Evolutionary conservation across 2,888 invertebrate species (phyloP).

Genomic region (Drosophila glabriapex): DNA sequence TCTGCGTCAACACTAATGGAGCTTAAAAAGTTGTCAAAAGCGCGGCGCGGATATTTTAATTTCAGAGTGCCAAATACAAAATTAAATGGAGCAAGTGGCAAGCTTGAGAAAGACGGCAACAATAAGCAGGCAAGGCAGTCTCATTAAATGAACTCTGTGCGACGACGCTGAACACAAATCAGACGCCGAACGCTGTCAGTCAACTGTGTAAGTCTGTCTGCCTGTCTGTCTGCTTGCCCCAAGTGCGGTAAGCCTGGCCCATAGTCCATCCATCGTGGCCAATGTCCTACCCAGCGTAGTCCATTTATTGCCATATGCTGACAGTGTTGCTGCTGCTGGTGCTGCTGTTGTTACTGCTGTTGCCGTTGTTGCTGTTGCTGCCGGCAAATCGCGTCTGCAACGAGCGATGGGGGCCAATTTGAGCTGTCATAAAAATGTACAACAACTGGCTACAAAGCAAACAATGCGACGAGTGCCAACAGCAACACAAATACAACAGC

Average conservation of each 20-base stretch:
- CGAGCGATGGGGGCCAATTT: conserved; percentile 77
- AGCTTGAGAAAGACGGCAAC: not conserved
- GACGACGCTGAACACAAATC: conserved; percentile 59
- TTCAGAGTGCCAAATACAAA: conserved; percentile 74
- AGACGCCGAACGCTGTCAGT: conserved; percentile 70
- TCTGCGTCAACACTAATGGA: conserved; percentile 71
- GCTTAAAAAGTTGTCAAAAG: conserved; percentile 79
- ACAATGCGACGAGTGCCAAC: conserved; percentile 79
- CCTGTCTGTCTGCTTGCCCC: not conserved
- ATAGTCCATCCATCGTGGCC: conserved; percentile 17
- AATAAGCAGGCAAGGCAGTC: conserved; percentile 29
- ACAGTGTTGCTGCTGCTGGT: conserved; percentile 68
- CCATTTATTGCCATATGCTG: conserved; percentile 79
- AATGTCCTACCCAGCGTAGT: conserved; percentile 39
- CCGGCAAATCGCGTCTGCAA: conserved; percentile 55
- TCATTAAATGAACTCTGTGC: conserved; percentile 64
- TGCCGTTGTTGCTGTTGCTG: conserved; percentile 58
- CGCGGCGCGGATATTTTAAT: conserved; percentile 75
- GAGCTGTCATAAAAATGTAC: conserved; percentile 81
- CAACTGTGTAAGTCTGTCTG: conserved; percentile 25
- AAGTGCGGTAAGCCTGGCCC: conserved; percentile 6
- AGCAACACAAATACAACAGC: conserved; percentile 58
- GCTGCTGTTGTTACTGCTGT: conserved; percentile 55
- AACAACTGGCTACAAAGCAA: conserved; percentile 79
- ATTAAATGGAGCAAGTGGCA: conserved; percentile 56